phyloP scores from a whole-genome alignment of 2,113 vertebrate genomes.

The Prietella phreatophila region DNA sequence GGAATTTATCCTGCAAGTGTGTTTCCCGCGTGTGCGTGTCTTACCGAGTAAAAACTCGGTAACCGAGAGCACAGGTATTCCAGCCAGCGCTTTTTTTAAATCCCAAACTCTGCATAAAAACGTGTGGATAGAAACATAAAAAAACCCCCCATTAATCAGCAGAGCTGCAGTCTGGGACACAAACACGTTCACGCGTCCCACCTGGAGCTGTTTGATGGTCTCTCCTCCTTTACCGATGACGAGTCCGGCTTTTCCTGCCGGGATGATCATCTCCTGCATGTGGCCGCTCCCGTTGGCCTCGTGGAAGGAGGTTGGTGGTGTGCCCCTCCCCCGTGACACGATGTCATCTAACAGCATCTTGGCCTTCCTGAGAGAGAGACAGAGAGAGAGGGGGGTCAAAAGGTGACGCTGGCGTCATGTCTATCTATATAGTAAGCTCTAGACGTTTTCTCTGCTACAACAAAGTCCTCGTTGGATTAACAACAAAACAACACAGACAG shows the following conservation, averaged over 20 bases:
- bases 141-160: neutral
- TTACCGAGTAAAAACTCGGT: too few relatives aligned
- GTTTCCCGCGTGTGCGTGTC: too few relatives aligned
- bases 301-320: conserved; percentile 79
- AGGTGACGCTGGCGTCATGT: neutral
- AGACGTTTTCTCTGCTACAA: too few relatives aligned
- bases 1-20: too few relatives aligned
- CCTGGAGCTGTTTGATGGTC: conserved; percentile 92
- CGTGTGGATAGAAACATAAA: too few relatives aligned
- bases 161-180: conserved; percentile 1
- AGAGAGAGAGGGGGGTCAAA: neutral
- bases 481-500: too few relatives aligned
- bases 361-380: conserved; percentile 74
- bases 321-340: conserved; percentile 82
- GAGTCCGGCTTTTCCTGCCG: conserved; percentile 87
- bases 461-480: too few relatives aligned
- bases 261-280: conserved; percentile 92
- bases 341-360: conserved; percentile 89
- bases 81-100: too few relatives aligned
- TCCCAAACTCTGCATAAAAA: too few relatives aligned
- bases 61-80: too few relatives aligned
- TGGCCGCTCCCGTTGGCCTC: conserved; percentile 83
- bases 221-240: conserved; percentile 93
- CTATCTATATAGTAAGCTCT: too few relatives aligned
- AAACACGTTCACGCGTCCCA: conserved; percentile 67